Conservation (phyloP, 2,888 invertebrate genomes). For the Ormyrus nitidulus region DNA sequence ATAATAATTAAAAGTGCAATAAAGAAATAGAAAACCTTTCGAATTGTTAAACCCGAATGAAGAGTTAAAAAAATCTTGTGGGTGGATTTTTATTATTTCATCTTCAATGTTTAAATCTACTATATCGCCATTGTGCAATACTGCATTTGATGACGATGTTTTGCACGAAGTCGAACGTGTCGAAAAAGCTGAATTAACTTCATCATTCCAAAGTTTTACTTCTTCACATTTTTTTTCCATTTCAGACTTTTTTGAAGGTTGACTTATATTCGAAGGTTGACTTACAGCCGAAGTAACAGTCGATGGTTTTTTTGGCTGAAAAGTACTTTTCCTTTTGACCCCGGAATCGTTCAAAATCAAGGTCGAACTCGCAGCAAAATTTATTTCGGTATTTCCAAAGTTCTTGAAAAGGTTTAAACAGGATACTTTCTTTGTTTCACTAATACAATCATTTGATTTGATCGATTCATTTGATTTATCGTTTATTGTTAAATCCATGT, state of each 20-base stretch:
- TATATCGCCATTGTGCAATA: neutral
- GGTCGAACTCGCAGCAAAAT: no score
- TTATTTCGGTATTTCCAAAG: neutral
- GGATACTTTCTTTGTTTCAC: no score
- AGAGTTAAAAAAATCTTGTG: constrained; percentile 1
- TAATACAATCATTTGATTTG: neutral
- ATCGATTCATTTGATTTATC: neutral
- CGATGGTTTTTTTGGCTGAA: constrained; percentile 1
- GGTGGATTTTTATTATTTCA: constrained; percentile 15
- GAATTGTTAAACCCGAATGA: constrained; percentile 21
- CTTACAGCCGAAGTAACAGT: neutral
- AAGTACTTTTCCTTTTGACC: neutral
- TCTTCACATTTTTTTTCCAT: neutral
- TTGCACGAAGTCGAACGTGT: constrained; percentile 3
- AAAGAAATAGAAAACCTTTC: constrained; percentile 16
- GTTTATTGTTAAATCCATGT: neutral
- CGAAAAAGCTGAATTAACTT: neutral
- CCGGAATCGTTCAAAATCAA: no score
- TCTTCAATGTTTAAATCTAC: neutral
- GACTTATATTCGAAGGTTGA: neutral
- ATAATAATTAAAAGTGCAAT: neutral
- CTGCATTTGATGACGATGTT: neutral
- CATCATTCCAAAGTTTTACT: neutral
- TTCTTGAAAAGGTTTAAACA: neutral
- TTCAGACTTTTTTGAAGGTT: neutral